A percentile compares a stretch with the other conserved stretches of the same genome.
Conservation (phyloP, 2,797 vertebrate species). For the Smutsia temminckii region DNA sequence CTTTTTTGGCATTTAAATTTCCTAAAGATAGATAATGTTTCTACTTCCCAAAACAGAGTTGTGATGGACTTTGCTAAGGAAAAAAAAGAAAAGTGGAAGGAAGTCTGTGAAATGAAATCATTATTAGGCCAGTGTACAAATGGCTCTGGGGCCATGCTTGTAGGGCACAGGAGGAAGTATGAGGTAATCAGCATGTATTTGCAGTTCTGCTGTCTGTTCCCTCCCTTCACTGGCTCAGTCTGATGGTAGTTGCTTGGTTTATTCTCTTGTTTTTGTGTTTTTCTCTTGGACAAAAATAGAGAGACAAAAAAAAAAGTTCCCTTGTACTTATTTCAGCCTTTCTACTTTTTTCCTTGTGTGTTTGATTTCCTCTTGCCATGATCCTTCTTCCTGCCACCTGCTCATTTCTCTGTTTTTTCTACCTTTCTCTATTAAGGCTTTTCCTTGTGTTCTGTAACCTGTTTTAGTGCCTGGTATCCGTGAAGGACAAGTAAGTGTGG, state of each 20-base stretch:
- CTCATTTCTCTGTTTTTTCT: neutral
- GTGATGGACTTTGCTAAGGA: slow-evolving; percentile 33
- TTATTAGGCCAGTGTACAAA: neutral
- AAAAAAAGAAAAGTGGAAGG: slow-evolving; percentile 50
- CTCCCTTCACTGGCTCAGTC: neutral
- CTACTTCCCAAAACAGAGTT: slow-evolving; percentile 60
- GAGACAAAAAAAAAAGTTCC: slow-evolving; percentile 53
- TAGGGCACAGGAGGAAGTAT: slow-evolving; percentile 30
- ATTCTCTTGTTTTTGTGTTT: slow-evolving; percentile 44
- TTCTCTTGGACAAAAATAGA: slow-evolving; percentile 72
- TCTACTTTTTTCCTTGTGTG: neutral
- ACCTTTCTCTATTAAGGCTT: neutral
- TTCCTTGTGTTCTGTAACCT: neutral
- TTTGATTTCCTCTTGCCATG: slow-evolving; percentile 33
- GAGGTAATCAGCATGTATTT: slow-evolving; percentile 22
- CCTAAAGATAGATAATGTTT: slow-evolving; percentile 66
- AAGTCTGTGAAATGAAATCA: slow-evolving; percentile 56
- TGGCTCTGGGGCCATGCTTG: neutral
- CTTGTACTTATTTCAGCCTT: slow-evolving; percentile 60
- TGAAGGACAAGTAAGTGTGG: neutral
- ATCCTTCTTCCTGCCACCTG: slow-evolving; percentile 4
- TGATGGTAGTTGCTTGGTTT: slow-evolving; percentile 22
- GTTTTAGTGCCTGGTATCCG: neutral
- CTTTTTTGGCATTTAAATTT: slow-evolving; percentile 54
- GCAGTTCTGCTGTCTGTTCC: neutral